Evolutionary conservation across 2,888 invertebrate species (phyloP).

Genomic region (Apotomis turbidana): DNA sequence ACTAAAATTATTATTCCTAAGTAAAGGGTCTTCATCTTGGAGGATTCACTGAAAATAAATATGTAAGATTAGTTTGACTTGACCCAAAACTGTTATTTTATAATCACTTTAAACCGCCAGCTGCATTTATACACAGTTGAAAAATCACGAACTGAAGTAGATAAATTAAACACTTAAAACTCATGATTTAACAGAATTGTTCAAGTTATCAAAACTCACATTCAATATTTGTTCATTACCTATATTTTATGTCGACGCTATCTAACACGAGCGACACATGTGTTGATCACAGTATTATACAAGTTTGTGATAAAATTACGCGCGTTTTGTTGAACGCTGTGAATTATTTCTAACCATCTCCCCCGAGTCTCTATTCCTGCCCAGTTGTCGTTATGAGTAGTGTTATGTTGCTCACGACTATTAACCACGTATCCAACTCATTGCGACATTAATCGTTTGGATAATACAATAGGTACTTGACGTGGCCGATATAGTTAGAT

Average conservation of each 20-base stretch:
- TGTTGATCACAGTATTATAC: not conserved
- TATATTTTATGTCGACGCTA: not conserved
- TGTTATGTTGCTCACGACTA: not conserved
- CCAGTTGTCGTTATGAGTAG: not conserved
- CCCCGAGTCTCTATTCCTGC: not conserved
- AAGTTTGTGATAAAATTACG: not conserved
- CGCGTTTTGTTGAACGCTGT: not conserved
- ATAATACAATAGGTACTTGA: too few relatives aligned
- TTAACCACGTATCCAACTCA: not conserved
- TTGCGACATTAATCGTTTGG: too few relatives aligned
- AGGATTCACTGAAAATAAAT: slow-evolving; percentile 15
- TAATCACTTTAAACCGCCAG: not conserved
- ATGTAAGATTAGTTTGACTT: not conserved
- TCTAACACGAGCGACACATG: not conserved
- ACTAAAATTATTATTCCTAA: slow-evolving; percentile 6
- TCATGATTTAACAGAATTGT: not conserved
- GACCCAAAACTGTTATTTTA: not conserved
- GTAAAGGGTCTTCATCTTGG: slow-evolving; percentile 22
- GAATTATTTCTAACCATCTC: not conserved
- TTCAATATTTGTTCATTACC: not conserved
- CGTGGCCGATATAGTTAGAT: too few relatives aligned
- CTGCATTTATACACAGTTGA: not conserved
- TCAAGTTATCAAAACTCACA: not conserved
- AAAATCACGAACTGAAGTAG: not conserved
- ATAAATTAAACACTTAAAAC: too few relatives aligned